Base-by-base conservation (phyloP, 1,140 invertebrate genomes). In the Zophobas atratus region DNA sequence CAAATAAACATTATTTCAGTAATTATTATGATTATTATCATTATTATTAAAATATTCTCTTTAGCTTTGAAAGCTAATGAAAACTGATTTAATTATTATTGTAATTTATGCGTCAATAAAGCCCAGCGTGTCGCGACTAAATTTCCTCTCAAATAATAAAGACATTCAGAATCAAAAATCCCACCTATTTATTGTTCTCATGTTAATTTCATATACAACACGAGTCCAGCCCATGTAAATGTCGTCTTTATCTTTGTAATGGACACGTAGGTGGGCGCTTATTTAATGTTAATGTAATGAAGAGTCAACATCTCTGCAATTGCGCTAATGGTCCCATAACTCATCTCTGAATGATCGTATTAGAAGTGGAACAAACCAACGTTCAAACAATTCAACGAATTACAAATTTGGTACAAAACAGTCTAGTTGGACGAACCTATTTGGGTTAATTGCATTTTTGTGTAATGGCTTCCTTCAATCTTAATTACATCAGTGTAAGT, bases 201-300 rank as follows among this genome's bases (percentile, higher is more conserved):
- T 67, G 60, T 67, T 67, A 67, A 41, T 41, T 67, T 32, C n/a
- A 43, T 3, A 67, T 67, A 43, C n/a, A 67, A 67, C 39, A 67
- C 39, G 33, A 5, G 3, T 20, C 20, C 20, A 32, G 38, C 35
- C 34, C 36, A 39, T 20, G n/a, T 41, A 32, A 60, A 48, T 41
- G 43, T 67, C 2, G 33, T 41, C 35, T 43, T 55, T 55, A 55
- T 55, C 53, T 55, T 41, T 6, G 20, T 51, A 63, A 56, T 3
- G 55, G 6, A 33, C 57, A 34, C 4, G 38, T 32, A 32, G 1
- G 60, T 67, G 20, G 60, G 60, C 60, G 60, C 39, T 41, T 32
- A n/a, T 43, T 43, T 67, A 67, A 67, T 67, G 33, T 67, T 67
- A 67, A 67, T 67, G 39, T 67, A 67, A 67, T 67, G 60, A 67